phyloP scores from a whole-genome alignment of 2,888 invertebrate genomes.

The Idaea dimidiata region DNA sequence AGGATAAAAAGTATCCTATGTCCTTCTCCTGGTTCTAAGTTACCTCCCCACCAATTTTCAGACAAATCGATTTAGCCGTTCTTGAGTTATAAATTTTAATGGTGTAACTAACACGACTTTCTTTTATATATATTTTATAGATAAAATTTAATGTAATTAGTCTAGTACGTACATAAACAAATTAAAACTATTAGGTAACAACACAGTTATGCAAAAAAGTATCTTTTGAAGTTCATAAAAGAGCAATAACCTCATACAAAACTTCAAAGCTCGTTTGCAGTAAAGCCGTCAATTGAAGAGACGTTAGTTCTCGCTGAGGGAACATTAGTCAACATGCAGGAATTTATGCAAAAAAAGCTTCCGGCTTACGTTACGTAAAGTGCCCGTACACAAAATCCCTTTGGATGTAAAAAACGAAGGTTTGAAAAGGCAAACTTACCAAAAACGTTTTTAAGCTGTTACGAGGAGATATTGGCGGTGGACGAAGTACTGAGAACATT shows the following conservation, averaged over 20 bases:
- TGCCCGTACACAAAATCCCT: conserved; percentile 50
- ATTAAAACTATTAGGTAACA: neutral
- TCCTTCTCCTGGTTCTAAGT: too few relatives aligned
- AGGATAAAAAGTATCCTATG: too few relatives aligned
- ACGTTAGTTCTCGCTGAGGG: conserved; percentile 38
- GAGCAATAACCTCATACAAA: conserved; percentile 19
- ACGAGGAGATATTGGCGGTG: conserved; percentile 63
- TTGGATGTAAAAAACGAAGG: conserved; percentile 56
- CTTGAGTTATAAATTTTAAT: too few relatives aligned
- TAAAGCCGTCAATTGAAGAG: conserved; percentile 39
- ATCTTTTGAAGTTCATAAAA: conserved; percentile 21
- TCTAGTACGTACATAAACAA: too few relatives aligned
- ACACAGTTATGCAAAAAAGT: neutral
- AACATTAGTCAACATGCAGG: conserved; percentile 41
- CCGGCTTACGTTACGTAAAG: conserved; percentile 39
- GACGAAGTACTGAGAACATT: conserved; percentile 47
- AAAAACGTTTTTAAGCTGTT: conserved; percentile 60
- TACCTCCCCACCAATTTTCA: too few relatives aligned
- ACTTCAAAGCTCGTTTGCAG: conserved; percentile 33
- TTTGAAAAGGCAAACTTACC: conserved; percentile 55
- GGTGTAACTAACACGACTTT: too few relatives aligned
- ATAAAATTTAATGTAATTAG: too few relatives aligned
- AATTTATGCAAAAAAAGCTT: conserved; percentile 38
- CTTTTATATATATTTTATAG: too few relatives aligned
- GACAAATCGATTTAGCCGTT: too few relatives aligned